Evolutionary conservation across 2,888 invertebrate genomes (phyloP).

Genomic region (Tipula vernalis): DNA sequence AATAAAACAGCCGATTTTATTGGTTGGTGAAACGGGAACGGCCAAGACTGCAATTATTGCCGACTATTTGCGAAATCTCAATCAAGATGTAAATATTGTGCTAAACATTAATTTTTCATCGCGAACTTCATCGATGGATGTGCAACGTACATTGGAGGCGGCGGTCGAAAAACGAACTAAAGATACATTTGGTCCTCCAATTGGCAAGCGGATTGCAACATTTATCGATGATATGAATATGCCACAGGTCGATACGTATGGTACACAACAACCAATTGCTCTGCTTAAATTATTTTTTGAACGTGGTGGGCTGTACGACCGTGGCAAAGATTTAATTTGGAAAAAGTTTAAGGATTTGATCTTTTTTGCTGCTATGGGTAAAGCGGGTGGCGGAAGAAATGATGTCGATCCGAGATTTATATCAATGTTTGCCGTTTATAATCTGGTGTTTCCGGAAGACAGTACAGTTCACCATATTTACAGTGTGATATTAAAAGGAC

Average conservation of each 20-base stretch:
- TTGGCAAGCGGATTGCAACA: constrained; percentile 76
- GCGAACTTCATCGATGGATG: constrained; percentile 79
- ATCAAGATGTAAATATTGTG: constrained; percentile 53
- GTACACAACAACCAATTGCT: constrained; percentile 89
- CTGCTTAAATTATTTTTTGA: constrained; percentile 83
- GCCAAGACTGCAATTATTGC: constrained; percentile 84
- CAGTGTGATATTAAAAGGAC: constrained; percentile 66
- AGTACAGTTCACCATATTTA: constrained; percentile 70
- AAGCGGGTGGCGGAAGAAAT: constrained; percentile 80
- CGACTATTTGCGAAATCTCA: constrained; percentile 62
- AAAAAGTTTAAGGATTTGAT: constrained; percentile 68
- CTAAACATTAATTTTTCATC: constrained; percentile 86
- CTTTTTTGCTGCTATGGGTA: constrained; percentile 74
- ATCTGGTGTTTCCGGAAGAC: constrained; percentile 72
- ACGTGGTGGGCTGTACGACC: constrained; percentile 76
- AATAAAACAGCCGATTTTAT: constrained; percentile 64
- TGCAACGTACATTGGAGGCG: constrained; percentile 77
- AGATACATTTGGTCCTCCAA: constrained; percentile 78
- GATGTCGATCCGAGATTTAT: constrained; percentile 84
- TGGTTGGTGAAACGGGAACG: constrained; percentile 86
- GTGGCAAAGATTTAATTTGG: constrained; percentile 83
- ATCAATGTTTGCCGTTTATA: constrained; percentile 79
- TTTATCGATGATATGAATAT: constrained; percentile 94
- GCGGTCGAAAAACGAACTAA: constrained; percentile 83
- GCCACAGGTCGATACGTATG: constrained; percentile 69